These are phyloP conservation scores for Eretmocerus hayati DNA, from an alignment of 2,888 invertebrate genomes.

Conservation along the genomic window DNA sequence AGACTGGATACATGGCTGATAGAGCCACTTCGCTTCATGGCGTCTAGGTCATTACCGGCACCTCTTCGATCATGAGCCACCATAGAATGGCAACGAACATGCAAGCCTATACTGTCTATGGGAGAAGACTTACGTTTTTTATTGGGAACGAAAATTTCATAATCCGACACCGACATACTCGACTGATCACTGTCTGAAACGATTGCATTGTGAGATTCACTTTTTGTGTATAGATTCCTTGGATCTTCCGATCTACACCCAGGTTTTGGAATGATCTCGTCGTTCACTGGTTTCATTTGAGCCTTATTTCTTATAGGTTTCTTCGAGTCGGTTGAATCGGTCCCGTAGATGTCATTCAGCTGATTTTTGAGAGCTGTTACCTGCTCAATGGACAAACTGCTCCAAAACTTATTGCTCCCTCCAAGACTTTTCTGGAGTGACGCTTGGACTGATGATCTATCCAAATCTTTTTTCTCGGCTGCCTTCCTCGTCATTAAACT, in stretches of 20 bases:
- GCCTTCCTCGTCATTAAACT: slow-evolving; percentile 61
- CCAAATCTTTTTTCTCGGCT: slow-evolving; percentile 45
- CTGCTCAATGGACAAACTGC: slow-evolving; percentile 78
- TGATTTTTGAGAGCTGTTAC: slow-evolving; percentile 73
- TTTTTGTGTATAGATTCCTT: neutral
- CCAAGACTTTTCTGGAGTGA: slow-evolving; percentile 52
- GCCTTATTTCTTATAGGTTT: slow-evolving; percentile 21
- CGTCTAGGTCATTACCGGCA: slow-evolving; percentile 13
- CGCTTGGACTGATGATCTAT: slow-evolving; percentile 45
- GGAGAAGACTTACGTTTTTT: slow-evolving; percentile 21
- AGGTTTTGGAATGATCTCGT: slow-evolving; percentile 10
- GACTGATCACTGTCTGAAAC: slow-evolving; percentile 11
- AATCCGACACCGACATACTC: slow-evolving; percentile 21
- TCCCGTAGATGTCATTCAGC: slow-evolving; percentile 73
- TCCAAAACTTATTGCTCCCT: slow-evolving; percentile 71
- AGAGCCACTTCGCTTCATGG: slow-evolving; percentile 33
- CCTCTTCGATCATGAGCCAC: slow-evolving; percentile 27
- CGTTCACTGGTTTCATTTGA: neutral
- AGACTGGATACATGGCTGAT: slow-evolving; percentile 33
- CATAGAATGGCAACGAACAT: slow-evolving; percentile 44
- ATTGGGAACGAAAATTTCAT: slow-evolving; percentile 38
- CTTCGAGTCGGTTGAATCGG: slow-evolving; percentile 43
- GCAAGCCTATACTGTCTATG: slow-evolving; percentile 31
- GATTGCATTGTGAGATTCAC: neutral
- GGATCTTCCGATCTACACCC: neutral